Percentiles rank a stretch among this genome's conserved stretches.
Evolutionary conservation across 2,888 invertebrate species (phyloP).

Genomic region (Mycalesis mineus): DNA sequence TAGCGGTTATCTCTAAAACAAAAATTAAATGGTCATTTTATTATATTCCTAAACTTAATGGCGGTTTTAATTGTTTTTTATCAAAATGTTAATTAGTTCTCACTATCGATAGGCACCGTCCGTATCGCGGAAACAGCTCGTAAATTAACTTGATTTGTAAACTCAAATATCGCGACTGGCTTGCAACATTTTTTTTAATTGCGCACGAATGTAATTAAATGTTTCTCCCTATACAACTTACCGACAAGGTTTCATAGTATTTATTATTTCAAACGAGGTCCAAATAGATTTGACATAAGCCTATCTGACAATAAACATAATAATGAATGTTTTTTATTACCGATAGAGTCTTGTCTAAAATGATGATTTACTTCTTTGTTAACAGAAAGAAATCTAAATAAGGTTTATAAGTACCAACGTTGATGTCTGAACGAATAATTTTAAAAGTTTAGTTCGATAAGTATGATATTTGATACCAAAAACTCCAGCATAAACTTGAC

Average conservation of each 20-base stretch:
- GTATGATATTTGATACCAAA: not conserved
- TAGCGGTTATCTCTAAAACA: slow-evolving; percentile 7
- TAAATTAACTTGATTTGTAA: slow-evolving; percentile 19
- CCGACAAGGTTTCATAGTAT: slow-evolving; percentile 3
- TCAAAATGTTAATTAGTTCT: slow-evolving; percentile 26
- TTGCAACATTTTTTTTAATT: slow-evolving; percentile 18
- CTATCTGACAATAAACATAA: too few species aligned
- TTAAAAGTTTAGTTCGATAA: too few species aligned
- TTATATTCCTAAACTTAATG: not conserved
- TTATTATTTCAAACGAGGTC: not conserved
- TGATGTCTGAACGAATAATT: too few species aligned
- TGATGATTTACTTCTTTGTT: too few species aligned
- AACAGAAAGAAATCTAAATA: too few species aligned
- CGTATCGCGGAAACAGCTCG: slow-evolving; percentile 21
- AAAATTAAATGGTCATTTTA: slow-evolving; percentile 12
- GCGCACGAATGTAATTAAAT: slow-evolving; percentile 14
- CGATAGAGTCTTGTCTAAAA: too few species aligned
- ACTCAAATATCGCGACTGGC: slow-evolving; percentile 17
- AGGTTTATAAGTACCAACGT: too few species aligned
- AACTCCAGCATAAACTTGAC: not conserved
- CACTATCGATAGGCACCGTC: slow-evolving; percentile 20
- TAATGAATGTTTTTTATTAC: too few species aligned
- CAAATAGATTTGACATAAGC: too few species aligned
- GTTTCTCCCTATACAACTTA: slow-evolving; percentile 11
- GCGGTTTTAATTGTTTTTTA: slow-evolving; percentile 11